Conservation (phyloP, 2,113 vertebrate genomes). For the Origma solitaria region DNA sequence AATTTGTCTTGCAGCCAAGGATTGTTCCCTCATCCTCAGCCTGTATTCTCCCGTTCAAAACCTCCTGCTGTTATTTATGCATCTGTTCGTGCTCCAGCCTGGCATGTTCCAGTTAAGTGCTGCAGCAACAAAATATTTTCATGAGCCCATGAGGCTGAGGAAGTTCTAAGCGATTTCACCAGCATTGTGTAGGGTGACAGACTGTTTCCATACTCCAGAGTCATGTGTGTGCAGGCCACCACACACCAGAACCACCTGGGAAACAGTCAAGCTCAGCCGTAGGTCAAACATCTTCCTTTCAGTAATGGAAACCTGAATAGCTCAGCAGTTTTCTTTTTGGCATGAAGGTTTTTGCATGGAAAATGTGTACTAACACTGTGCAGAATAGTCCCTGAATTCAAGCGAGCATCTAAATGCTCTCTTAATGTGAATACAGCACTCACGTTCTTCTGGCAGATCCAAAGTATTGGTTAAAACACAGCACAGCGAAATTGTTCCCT, state of each 20-base stretch:
- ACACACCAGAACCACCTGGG: background rate
- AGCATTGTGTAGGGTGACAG: background rate
- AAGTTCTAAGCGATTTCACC: background rate
- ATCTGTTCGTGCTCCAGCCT: background rate
- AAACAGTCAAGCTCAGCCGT: background rate
- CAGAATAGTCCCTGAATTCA: background rate
- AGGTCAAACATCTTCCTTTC: background rate
- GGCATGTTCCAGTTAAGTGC: background rate
- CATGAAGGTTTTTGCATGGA: background rate
- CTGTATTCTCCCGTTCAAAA: background rate
- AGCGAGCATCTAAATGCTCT: background rate
- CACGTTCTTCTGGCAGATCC: background rate
- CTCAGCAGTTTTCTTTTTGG: background rate
- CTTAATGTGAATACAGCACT: background rate
- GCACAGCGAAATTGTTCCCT: background rate
- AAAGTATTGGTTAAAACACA: background rate
- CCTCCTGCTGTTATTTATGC: background rate
- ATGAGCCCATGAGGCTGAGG: background rate
- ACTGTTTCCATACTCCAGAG: background rate
- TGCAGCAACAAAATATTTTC: background rate
- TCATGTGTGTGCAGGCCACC: background rate
- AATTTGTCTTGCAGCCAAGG: background rate
- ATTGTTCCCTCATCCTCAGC: background rate
- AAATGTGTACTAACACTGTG: background rate
- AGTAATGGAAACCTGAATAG: conserved; percentile 3